Conservation (phyloP, 1,140 invertebrate species). For the Tribolium castaneum region DNA sequence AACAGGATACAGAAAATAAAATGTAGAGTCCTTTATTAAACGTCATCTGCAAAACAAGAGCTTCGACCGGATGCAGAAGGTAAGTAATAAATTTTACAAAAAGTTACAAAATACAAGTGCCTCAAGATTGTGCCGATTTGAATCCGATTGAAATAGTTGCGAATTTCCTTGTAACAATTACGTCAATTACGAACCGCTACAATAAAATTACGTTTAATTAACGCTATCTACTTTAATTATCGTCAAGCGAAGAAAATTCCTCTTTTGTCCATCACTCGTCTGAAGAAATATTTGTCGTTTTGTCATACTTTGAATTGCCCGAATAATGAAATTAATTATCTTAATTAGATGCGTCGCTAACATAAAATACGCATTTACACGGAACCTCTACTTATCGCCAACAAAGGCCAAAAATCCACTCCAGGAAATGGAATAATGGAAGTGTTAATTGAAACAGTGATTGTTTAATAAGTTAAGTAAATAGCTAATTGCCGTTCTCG, state of each 20-base stretch:
- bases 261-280: not conserved
- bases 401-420: not conserved
- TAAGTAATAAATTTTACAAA: not conserved
- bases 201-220: not conserved
- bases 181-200: not conserved
- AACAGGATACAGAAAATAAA: not conserved
- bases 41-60: not conserved
- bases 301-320: not conserved
- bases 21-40: not conserved
- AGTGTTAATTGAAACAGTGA: slow-evolving; percentile 32
- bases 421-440: slow-evolving; percentile 32
- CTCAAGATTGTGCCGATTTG: not conserved
- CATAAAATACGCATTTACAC: slow-evolving; percentile 17
- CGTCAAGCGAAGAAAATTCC: slow-evolving; percentile 11
- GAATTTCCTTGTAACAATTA: not conserved
- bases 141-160: not conserved
- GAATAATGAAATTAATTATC: slow-evolving; percentile 9
- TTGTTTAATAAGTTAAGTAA: slow-evolving; percentile 34
- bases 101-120: not conserved
- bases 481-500: slow-evolving; percentile 28
- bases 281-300: not conserved
- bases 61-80: not conserved
- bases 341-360: not conserved
- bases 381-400: not conserved
- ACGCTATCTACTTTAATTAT: slow-evolving; percentile 9